Evolutionary conservation across 2,888 invertebrate genomes (phyloP).

Genomic region (Ditula angustiorana): DNA sequence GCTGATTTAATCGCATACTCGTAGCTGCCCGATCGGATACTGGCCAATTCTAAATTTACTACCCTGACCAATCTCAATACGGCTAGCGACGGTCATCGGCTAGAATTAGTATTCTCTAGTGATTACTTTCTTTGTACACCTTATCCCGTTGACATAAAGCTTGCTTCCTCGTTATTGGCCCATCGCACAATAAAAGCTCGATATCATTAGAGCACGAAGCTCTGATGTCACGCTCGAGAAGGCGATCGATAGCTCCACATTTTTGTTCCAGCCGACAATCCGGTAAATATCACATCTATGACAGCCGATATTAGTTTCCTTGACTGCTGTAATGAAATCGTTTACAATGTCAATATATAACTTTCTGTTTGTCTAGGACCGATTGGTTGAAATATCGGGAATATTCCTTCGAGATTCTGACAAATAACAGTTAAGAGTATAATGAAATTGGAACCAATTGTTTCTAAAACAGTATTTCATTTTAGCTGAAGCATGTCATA

Average conservation of each 20-base stretch:
- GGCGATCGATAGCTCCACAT: conserved; percentile 56
- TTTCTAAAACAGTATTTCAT: background rate
- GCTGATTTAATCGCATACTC: too few species aligned
- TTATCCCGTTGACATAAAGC: conserved; percentile 20
- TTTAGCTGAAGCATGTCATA: background rate
- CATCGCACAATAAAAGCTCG: conserved; percentile 48
- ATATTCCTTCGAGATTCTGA: conserved; percentile 31
- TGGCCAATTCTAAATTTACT: conserved; percentile 21
- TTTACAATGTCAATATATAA: conserved; percentile 38
- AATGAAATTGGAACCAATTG: conserved; percentile 25
- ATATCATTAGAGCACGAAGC: conserved; percentile 52
- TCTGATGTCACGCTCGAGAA: conserved; percentile 55
- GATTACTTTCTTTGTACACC: conserved; percentile 19
- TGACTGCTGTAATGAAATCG: conserved; percentile 42
- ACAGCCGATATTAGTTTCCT: conserved; percentile 38
- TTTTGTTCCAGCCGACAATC: conserved; percentile 56
- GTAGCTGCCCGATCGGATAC: background rate
- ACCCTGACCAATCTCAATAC: conserved; percentile 20
- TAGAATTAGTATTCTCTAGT: conserved; percentile 29
- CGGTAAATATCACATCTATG: conserved; percentile 41
- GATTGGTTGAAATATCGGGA: conserved; percentile 34
- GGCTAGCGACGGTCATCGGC: conserved; percentile 9
- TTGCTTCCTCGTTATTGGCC: conserved; percentile 2
- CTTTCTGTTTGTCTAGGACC: conserved; percentile 36
- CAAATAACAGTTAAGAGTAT: conserved; percentile 24